Conservation (phyloP, 1,140 invertebrate genomes). For the Proctacanthus coquilletti region DNA sequence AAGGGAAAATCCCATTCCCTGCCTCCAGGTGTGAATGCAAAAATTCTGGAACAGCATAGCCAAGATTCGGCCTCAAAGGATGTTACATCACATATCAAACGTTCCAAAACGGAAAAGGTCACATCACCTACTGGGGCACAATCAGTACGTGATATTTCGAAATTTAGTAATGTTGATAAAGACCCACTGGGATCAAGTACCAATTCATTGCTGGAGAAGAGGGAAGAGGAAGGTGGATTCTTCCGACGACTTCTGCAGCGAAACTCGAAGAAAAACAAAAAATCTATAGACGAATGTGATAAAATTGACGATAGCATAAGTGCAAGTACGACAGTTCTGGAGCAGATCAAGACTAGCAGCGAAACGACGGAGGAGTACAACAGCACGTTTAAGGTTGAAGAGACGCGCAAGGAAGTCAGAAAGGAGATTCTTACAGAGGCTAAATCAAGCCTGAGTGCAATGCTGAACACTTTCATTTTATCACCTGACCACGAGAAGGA, state of each 20-base stretch:
- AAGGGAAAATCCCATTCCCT: constrained; percentile 50
- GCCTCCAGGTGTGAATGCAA: constrained; percentile 36
- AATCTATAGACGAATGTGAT: constrained; percentile 7
- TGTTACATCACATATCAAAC: constrained; percentile 2
- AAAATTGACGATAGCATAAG: constrained; percentile 11
- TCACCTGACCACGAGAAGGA: not conserved
- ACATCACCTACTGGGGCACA: constrained; percentile 7
- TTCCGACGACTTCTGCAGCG: constrained; percentile 46
- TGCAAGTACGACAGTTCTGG: too few species aligned
- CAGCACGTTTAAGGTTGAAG: constrained; percentile 17
- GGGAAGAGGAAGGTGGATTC: constrained; percentile 41
- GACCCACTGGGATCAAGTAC: too few species aligned
- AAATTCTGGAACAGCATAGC: constrained; percentile 9
- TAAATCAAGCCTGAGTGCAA: constrained; percentile 16
- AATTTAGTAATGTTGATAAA: too few species aligned
- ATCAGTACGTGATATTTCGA: too few species aligned
- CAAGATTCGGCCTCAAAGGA: too few species aligned
- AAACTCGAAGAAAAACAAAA: constrained; percentile 28
- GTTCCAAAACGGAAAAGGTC: constrained; percentile 10
- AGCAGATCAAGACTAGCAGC: too few species aligned
- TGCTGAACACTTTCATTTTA: constrained; percentile 16
- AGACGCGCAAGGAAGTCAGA: constrained; percentile 21
- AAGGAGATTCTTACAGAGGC: constrained; percentile 20
- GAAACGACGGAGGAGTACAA: too few species aligned
- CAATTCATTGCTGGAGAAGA: constrained; percentile 17